phyloP scores from a whole-genome alignment of 2,113 vertebrate species.

The Ramphastos sulfuratus region DNA sequence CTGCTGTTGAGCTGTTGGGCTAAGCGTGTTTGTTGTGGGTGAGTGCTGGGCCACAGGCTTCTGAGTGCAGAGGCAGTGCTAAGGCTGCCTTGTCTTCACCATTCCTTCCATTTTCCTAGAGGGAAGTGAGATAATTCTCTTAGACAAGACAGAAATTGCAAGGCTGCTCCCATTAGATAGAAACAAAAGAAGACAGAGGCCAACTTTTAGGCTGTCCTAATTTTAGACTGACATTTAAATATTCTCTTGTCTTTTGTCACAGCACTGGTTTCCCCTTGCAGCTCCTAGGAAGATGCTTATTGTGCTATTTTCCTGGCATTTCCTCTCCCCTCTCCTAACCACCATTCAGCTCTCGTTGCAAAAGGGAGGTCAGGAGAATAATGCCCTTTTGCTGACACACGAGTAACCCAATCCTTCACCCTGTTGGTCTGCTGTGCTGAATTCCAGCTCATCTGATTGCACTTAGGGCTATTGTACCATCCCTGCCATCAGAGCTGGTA shows the following conservation, averaged over 20 bases:
- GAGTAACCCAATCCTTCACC: constrained; percentile 58
- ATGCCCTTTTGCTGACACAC: constrained; percentile 55
- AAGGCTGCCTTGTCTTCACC: not conserved
- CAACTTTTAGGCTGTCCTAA: constrained; percentile 11
- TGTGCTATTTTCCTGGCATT: constrained; percentile 24
- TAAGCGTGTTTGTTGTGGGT: not conserved
- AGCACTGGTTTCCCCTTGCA: constrained; percentile 10
- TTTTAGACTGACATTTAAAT: not conserved
- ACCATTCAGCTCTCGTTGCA: constrained; percentile 29
- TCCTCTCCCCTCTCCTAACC: not conserved
- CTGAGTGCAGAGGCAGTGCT: not conserved
- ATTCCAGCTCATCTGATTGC: constrained; percentile 49
- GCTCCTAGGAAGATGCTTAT: constrained; percentile 12
- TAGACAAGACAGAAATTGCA: not conserved
- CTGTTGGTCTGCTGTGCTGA: constrained; percentile 42
- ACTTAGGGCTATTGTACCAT: constrained; percentile 23
- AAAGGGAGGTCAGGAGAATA: constrained; percentile 28
- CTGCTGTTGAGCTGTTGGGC: not conserved
- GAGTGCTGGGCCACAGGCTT: not conserved
- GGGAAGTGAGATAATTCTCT: not conserved
- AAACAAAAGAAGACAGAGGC: not conserved
- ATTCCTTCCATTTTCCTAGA: not conserved
- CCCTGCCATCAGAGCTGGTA: constrained; percentile 60
- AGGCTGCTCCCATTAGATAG: not conserved
- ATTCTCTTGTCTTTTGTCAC: not conserved